Evolutionary conservation across 2,113 vertebrate genomes (phyloP).

Genomic region (Lagenorhynchus albirostris): DNA sequence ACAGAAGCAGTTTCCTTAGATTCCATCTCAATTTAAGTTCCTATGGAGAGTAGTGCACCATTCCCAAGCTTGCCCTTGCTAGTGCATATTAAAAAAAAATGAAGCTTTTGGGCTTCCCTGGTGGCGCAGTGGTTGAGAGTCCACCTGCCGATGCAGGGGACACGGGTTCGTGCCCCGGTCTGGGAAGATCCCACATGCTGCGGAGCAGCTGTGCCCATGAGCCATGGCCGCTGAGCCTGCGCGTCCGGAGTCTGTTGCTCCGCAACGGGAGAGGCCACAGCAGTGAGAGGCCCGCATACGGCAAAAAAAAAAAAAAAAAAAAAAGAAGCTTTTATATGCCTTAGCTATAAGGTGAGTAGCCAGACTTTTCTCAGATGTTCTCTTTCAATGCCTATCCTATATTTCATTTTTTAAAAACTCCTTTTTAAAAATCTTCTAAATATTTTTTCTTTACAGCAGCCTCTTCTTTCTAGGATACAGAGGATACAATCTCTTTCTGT

Average conservation of each 20-base stretch:
- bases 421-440: not conserved
- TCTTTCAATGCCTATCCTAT: not conserved
- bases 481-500: not conserved
- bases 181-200: too few relatives aligned
- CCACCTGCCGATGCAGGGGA: too few relatives aligned
- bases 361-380: constrained; percentile 1
- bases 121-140: too few relatives aligned
- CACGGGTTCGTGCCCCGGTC: accelerated
- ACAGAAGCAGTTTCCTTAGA: not conserved
- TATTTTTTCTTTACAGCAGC: not conserved
- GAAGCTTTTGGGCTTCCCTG: not conserved
- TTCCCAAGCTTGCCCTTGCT: not conserved
- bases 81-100: not conserved
- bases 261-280: too few relatives aligned
- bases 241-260: too few relatives aligned
- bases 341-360: not conserved
- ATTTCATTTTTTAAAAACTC: constrained; percentile 18
- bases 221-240: too few relatives aligned
- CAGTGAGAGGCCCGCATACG: too few relatives aligned
- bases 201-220: too few relatives aligned
- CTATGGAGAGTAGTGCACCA: not conserved
- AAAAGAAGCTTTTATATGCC: not conserved
- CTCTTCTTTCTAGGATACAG: constrained; percentile 25
- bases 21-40: not conserved
- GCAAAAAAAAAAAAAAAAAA: not conserved